Percentiles rank a stretch among this genome's conserved stretches.
Evolutionary conservation across 1,140 invertebrate species (phyloP).

Genomic region (Harlomillsia oculata): DNA sequence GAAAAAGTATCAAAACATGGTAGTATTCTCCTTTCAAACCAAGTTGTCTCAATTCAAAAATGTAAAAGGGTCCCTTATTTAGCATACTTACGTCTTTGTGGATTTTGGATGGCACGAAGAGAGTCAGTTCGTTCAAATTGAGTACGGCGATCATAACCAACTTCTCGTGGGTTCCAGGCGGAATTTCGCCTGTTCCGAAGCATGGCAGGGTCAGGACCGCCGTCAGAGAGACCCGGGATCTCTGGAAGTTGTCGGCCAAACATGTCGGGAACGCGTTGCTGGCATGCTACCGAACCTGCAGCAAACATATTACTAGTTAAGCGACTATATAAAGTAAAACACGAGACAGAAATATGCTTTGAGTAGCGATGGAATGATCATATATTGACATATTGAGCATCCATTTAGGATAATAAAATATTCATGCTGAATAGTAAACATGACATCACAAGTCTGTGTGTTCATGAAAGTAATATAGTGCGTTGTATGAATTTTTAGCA

Average conservation of each 20-base stretch:
- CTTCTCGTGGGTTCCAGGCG: slow-evolving; percentile 34
- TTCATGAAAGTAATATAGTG: no score
- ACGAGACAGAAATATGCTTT: no score
- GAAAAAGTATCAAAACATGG: not conserved
- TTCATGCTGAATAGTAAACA: no score
- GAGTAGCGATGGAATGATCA: not conserved
- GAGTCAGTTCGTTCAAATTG: slow-evolving; percentile 35
- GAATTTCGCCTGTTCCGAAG: slow-evolving; percentile 30
- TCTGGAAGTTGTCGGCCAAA: slow-evolving; percentile 32
- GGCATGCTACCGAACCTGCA: slow-evolving; percentile 32
- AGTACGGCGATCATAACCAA: slow-evolving; percentile 27
- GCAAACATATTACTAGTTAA: slow-evolving; percentile 6
- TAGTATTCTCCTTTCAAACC: not conserved
- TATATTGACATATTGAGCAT: no score
- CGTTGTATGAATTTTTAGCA: no score
- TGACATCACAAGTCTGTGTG: no score
- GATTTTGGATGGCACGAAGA: slow-evolving; percentile 27
- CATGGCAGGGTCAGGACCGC: slow-evolving; percentile 30
- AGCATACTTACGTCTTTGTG: slow-evolving; percentile 30
- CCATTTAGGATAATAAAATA: no score
- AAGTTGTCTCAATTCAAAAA: not conserved
- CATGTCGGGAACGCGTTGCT: slow-evolving; percentile 28
- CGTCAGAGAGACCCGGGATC: slow-evolving; percentile 30
- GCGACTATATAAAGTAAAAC: not conserved
- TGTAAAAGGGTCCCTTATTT: not conserved